Percentiles rank a stretch among this genome's conserved stretches.
These are phyloP conservation scores for Hemicrepidius hirtus DNA, from an alignment of 2,888 invertebrate genomes.

Conservation along the genomic window DNA sequence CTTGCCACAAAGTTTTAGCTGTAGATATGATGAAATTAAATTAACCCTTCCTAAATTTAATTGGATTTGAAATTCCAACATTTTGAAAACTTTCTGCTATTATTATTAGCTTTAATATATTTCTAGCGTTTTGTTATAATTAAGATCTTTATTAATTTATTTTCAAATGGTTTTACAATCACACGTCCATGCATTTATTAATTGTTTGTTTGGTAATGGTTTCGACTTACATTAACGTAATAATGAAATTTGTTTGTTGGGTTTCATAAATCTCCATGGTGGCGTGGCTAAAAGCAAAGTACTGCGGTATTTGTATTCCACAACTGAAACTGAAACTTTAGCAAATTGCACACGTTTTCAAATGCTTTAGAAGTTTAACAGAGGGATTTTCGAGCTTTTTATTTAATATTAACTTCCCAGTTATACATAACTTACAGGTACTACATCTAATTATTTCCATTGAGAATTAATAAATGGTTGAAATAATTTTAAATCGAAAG, in stretches of 20 bases:
- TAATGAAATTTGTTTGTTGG: conserved; percentile 25
- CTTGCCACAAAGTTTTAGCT: conserved; percentile 37
- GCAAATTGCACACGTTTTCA: conserved; percentile 33
- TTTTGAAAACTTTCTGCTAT: conserved; percentile 20
- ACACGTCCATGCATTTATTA: conserved; percentile 4
- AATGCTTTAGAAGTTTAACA: conserved; percentile 28
- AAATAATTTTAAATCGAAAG: background rate
- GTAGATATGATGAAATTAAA: conserved; percentile 40
- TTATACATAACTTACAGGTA: conserved; percentile 2
- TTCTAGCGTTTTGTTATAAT: conserved; percentile 12
- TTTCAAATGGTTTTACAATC: background rate
- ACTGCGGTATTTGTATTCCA: conserved; percentile 36
- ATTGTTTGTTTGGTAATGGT: conserved; percentile 19
- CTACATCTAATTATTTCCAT: background rate
- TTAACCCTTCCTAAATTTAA: conserved; percentile 42
- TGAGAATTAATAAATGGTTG: background rate
- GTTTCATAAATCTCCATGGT: conserved; percentile 31
- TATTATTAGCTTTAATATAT: conserved; percentile 19
- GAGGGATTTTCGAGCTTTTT: conserved; percentile 24
- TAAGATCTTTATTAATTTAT: background rate
- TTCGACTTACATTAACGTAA: conserved; percentile 26
- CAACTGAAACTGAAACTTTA: conserved; percentile 27
- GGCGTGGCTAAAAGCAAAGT: conserved; percentile 29
- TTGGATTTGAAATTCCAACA: conserved; percentile 38
- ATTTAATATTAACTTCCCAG: conserved; percentile 41